Base-by-base conservation (phyloP, 1,140 invertebrate genomes). In the Polypedilum vanderplanki region DNA sequence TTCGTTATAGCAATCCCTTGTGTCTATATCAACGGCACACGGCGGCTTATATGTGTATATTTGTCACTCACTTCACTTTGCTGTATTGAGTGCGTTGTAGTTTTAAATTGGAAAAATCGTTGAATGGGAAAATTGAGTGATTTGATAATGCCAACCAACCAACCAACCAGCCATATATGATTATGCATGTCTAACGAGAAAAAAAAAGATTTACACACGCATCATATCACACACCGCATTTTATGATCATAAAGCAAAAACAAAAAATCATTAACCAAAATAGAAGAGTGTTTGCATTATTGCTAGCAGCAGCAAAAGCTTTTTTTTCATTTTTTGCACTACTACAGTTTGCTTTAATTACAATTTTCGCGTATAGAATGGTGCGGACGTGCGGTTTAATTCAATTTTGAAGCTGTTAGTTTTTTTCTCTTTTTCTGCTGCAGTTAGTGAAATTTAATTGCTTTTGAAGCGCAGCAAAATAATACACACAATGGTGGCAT, bases 401-500 rank as follows among this genome's bases (percentile, higher is more conserved):
- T 70, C 65, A 70, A 70, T 70, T 70, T 70, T 70, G 65, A 70
- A 70, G 65, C 65, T 70, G 65, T 70, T 70, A 70, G 65, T 70
- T 70, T 70, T 70, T 70, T 33, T 33, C 24, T 33, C 24, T 33
- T 33, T 33, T 33, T n/a, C n/a, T n/a, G n/a, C 24, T 70, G 12
- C 65, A 70, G 65, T 70, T 70, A 70, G 65, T 22, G 20, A 18
- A 70, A 70, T 70, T 70, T 70, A 70, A 70, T 70, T 70, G 65
- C 65, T 70, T 70, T 70, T 70, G 65, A 70, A 22, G 17, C 17
- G 8, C 17, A 70, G 20, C 17, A 70, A 70, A 18, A n/a, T n/a
- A 20, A 7, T 10, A 22, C 15, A 20, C 17, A 22, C 15, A 70
- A 70, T 57, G 24, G 12, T 12, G 46, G 12, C 12, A n/a, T 12